These are phyloP conservation scores for Microplitis mediator DNA, from an alignment of 1,140 invertebrate species.

Conservation along the genomic window DNA sequence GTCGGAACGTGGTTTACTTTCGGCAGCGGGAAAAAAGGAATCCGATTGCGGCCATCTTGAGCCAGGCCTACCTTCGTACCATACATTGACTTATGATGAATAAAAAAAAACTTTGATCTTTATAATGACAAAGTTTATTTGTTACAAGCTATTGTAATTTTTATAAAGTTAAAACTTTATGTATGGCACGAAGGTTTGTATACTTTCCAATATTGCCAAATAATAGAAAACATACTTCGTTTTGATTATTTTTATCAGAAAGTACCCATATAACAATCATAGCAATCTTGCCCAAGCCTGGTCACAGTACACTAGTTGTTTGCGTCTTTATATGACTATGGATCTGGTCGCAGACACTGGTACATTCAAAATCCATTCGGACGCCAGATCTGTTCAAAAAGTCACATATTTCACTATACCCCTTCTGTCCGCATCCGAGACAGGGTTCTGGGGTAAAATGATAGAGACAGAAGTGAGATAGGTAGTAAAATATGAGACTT, in stretches of 20 bases:
- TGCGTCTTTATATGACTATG: too few species aligned
- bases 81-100: conserved; percentile 53
- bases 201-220: conserved; percentile 5
- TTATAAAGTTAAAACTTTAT: conserved; percentile 19
- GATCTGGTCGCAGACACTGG: too few species aligned
- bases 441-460: too few species aligned
- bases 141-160: conserved; percentile 26
- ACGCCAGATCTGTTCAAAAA: too few species aligned
- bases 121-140: neutral
- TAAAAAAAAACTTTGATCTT: conserved; percentile 18
- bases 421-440: too few species aligned
- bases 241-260: neutral
- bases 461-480: too few species aligned
- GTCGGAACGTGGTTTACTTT: conserved; percentile 69
- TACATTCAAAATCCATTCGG: too few species aligned
- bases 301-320: too few species aligned
- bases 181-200: conserved; percentile 44
- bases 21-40: conserved; percentile 64
- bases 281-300: too few species aligned
- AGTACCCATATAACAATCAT: too few species aligned
- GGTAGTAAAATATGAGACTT: too few species aligned
- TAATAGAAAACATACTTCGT: neutral
- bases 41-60: conserved; percentile 62
- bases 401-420: too few species aligned
- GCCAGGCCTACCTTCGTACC: conserved; percentile 62